Conservation (phyloP, 1,140 invertebrate genomes). For the Protaetia brevitarsis region DNA sequence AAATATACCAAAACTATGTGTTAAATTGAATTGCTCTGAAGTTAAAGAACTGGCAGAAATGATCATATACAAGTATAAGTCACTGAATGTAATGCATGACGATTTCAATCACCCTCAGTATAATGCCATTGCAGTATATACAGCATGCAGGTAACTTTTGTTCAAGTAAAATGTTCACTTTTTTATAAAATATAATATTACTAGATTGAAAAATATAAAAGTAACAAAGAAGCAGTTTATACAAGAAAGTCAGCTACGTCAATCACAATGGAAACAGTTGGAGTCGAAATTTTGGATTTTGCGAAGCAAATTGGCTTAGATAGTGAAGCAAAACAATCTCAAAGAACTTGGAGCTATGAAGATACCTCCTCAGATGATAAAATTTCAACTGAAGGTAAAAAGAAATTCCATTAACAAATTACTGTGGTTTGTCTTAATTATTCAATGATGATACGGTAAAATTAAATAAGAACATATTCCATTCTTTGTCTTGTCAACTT, state of each 20-base stretch:
- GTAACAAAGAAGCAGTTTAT: constrained; percentile 46
- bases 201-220: constrained; percentile 44
- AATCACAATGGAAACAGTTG: constrained; percentile 48
- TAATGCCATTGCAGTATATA: constrained; percentile 48
- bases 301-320: constrained; percentile 26
- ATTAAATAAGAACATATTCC: no score
- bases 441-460: no score
- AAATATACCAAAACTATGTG: constrained; percentile 48
- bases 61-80: constrained; percentile 44
- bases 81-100: constrained; percentile 36
- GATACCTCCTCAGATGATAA: no score
- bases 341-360: no score
- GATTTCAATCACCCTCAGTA: constrained; percentile 51
- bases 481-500: no score
- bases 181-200: constrained; percentile 21
- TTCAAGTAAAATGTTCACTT: not conserved
- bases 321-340: not conserved
- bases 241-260: constrained; percentile 47
- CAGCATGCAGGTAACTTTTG: constrained; percentile 44
- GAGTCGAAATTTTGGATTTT: constrained; percentile 47
- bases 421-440: no score
- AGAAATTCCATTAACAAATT: no score
- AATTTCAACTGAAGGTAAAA: no score
- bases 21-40: constrained; percentile 47
- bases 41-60: constrained; percentile 45